Base-by-base conservation (phyloP, 1,140 invertebrate genomes). In the Drosophila parvula region DNA sequence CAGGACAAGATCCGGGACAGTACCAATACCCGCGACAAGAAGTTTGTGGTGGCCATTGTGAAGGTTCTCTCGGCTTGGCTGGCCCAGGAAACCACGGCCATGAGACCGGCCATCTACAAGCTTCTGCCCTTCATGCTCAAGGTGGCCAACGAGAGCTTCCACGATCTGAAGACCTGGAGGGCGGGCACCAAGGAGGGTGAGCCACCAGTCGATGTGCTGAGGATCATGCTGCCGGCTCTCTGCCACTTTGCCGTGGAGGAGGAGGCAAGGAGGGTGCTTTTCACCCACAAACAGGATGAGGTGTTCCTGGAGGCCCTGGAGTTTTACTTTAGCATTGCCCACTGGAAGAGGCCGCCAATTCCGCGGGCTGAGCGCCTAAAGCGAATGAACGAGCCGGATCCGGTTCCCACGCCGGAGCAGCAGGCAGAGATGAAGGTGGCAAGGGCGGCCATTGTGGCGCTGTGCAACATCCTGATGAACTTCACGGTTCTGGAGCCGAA, bases 391-490 rank as follows among this genome's bases (percentile, higher is more conserved):
- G 95, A 96, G 84, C 96, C 96, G 3, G 95, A 95, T 84, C 95
- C 95, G 48, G 95, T 96, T 77, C 88, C 96, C 41, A 95, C 96
- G 41, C 94, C 95, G 2, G 93, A 95, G 81, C 91, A 96, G 50
- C 90, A 96, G 56, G 96, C 96, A 79, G 95, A 96, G 74, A 97
- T 97, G 95, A 95, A 95, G 81, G 96, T 97, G 88, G 96, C 96
- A 0, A 94, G 96, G 58, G 93, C 94, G 8, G 96, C 97, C 0
- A 96, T 98, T 93, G 95, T 97, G 22, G 96, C 97, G 59, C 94
- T 97, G 3, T 98, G 97, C 92, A 98, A 98, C 80, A 95, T 98
- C 47, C 95, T 98, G 44, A 97, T 98, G 96, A 98, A 98, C 84
- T 94, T 98, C 0, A 96, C 96, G 12, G 97, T 98, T 1, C 91